These are phyloP conservation scores for Lagocephalus sceleratus DNA, from an alignment of 2,797 vertebrate genomes.

Conservation along the genomic window DNA sequence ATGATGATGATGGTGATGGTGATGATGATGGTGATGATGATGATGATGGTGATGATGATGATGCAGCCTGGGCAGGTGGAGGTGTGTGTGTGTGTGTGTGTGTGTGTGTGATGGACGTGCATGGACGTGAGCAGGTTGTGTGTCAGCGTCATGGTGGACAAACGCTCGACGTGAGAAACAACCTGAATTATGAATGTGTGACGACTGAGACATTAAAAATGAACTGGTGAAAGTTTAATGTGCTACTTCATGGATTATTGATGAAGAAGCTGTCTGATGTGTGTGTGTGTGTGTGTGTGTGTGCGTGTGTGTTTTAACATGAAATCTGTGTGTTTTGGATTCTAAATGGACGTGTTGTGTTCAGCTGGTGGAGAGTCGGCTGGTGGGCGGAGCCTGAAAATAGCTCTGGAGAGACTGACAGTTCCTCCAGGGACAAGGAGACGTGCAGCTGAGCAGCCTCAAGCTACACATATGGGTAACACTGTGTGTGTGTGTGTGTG, in stretches of 20 bases:
- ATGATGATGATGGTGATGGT: too few relatives aligned
- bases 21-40: too few relatives aligned
- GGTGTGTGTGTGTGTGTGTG: too few relatives aligned
- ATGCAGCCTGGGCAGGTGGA: too few relatives aligned
- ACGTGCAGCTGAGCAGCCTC: constrained; percentile 42
- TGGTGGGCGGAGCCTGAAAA: constrained; percentile 40
- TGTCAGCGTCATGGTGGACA: constrained; percentile 14
- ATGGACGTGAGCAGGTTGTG: constrained; percentile 1
- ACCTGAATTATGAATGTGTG: constrained; percentile 78
- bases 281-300: constrained; percentile 29
- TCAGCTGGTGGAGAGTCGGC: constrained; percentile 17
- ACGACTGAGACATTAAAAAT: constrained; percentile 77
- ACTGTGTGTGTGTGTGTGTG: constrained; percentile 28
- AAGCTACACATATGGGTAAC: constrained; percentile 27
- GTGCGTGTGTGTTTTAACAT: background rate
- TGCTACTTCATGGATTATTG: constrained; percentile 65
- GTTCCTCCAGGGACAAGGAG: constrained; percentile 24
- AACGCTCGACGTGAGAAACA: constrained; percentile 62
- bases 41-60: too few relatives aligned
- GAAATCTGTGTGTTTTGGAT: constrained; percentile 1
- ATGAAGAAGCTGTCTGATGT: constrained; percentile 62
- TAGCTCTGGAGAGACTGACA: constrained; percentile 35
- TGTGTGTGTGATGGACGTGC: too few relatives aligned
- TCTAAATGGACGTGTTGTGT: background rate
- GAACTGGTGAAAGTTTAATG: constrained; percentile 75